Evolutionary conservation across 2,888 invertebrate genomes (phyloP).

Genomic region (Tridacna crocea): DNA sequence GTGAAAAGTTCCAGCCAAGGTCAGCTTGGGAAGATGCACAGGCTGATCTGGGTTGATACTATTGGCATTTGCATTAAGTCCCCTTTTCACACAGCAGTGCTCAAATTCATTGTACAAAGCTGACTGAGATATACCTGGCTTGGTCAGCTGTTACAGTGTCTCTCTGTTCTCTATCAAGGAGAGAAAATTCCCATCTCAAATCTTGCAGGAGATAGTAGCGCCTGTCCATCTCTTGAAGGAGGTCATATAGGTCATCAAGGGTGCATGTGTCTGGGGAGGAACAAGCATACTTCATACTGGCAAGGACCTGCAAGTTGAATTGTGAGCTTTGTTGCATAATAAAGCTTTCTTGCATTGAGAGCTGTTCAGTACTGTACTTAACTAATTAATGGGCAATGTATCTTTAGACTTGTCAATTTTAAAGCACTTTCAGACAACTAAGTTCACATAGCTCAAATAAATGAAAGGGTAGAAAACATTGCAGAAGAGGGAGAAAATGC

Average conservation of each 20-base stretch:
- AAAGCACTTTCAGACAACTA: neutral
- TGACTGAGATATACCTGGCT: slow-evolving; percentile 71
- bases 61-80: too few species aligned
- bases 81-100: too few species aligned
- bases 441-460: neutral
- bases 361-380: neutral
- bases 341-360: neutral
- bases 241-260: slow-evolving; percentile 75
- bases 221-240: slow-evolving; percentile 82
- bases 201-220: slow-evolving; percentile 81
- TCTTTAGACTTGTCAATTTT: neutral
- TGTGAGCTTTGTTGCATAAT: neutral
- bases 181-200: slow-evolving; percentile 82
- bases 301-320: slow-evolving; percentile 70
- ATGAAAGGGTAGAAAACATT: neutral
- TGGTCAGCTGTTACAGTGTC: slow-evolving; percentile 79
- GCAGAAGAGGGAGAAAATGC: neutral
- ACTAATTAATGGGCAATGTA: neutral
- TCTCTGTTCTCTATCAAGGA: slow-evolving; percentile 75
- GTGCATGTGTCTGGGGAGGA: slow-evolving; percentile 68
- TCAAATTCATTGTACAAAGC: too few species aligned
- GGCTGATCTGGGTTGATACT: too few species aligned
- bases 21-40: too few species aligned
- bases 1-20: too few species aligned
- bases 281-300: slow-evolving; percentile 80